A percentile compares a stretch with the other conserved stretches of the same genome.
Evolutionary conservation across 2,888 invertebrate species (phyloP).

Genomic region (Eueremaeus valkanovi): DNA sequence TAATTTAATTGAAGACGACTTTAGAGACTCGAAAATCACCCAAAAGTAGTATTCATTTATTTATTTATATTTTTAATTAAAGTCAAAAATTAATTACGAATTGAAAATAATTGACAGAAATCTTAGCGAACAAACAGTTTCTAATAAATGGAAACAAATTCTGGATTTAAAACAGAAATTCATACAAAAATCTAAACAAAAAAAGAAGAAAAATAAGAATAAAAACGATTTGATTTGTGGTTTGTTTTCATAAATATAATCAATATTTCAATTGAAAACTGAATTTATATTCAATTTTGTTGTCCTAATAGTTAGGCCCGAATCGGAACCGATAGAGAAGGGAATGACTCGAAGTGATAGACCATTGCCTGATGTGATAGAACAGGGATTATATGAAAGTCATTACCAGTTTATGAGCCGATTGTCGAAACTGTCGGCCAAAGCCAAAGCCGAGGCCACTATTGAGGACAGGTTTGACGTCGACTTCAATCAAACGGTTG

Average conservation of each 20-base stretch:
- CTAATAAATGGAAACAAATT: constrained; percentile 31
- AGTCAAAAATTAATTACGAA: neutral
- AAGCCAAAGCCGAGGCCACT: constrained; percentile 39
- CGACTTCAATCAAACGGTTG: constrained; percentile 31
- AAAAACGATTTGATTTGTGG: neutral
- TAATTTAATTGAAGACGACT: neutral
- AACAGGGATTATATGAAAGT: constrained; percentile 40
- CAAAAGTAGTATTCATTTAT: constrained; percentile 18
- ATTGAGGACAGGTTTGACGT: constrained; percentile 41
- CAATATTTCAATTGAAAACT: neutral
- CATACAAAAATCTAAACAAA: constrained; percentile 18
- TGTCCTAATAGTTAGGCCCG: constrained; percentile 9
- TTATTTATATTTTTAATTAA: neutral
- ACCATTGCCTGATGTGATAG: constrained; percentile 29
- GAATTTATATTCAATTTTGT: neutral
- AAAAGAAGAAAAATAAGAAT: constrained; percentile 28
- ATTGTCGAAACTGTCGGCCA: constrained; percentile 29
- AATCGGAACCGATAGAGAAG: constrained; percentile 31
- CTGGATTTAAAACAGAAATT: constrained; percentile 6
- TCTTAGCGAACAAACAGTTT: constrained; percentile 31
- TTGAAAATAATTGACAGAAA: neutral
- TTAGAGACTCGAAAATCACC: neutral
- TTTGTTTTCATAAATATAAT: neutral
- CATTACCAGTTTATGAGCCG: constrained; percentile 36
- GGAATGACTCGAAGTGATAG: constrained; percentile 36